phyloP scores from a whole-genome alignment of 2,888 invertebrate genomes.

The Sinohyriopsis cumingii region DNA sequence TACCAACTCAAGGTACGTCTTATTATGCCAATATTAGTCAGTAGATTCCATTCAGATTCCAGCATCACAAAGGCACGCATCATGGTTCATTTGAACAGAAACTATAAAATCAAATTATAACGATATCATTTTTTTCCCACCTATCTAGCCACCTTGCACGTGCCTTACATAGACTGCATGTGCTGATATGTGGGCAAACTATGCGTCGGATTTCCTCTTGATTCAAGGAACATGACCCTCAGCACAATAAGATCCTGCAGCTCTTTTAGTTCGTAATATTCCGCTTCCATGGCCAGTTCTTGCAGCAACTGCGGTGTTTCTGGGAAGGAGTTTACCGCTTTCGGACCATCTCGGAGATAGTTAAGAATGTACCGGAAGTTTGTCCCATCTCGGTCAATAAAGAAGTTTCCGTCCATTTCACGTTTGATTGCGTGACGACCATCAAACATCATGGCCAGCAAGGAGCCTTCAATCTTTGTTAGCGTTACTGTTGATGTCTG shows the following conservation, averaged over 20 bases:
- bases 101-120: no score
- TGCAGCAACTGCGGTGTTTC: conserved; percentile 26
- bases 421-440: conserved; percentile 39
- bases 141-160: no score
- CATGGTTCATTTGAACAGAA: no score
- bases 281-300: conserved; percentile 45
- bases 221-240: conserved; percentile 3
- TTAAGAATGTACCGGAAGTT: conserved; percentile 54
- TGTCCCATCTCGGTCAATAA: conserved; percentile 54
- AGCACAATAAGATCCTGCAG: conserved; percentile 27
- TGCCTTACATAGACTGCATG: no score
- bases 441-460: conserved; percentile 50
- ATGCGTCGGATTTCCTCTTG: no score
- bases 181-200: no score
- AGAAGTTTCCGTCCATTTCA: conserved; percentile 50
- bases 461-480: conserved; percentile 35
- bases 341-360: conserved; percentile 46
- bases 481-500: conserved; percentile 49
- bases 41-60: no score
- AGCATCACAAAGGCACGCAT: no score
- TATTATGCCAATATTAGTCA: no score
- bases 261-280: conserved; percentile 41
- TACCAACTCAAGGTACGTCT: no score
- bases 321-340: conserved; percentile 40
- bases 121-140: no score